phyloP scores from a whole-genome alignment of 2,113 vertebrate species.

The Pelecanoides urinatrix region DNA sequence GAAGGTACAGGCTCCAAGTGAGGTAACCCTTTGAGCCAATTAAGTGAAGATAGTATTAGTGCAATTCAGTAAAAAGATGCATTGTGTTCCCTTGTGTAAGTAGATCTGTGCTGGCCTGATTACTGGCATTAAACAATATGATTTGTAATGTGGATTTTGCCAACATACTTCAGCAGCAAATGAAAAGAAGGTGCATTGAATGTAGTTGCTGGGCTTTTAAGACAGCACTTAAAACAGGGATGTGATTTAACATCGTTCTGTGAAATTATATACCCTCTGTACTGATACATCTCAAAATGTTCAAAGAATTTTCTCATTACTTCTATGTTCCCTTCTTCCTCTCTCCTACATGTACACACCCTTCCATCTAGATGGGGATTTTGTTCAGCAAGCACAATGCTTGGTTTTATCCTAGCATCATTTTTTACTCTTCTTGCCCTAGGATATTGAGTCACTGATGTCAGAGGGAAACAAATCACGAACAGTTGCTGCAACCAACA shows the following conservation, averaged over 20 bases:
- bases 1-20: background rate
- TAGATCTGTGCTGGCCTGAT: background rate
- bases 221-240: background rate
- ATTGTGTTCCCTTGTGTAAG: background rate
- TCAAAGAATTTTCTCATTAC: background rate
- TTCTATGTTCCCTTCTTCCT: background rate
- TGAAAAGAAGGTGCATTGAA: background rate
- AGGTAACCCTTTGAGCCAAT: background rate
- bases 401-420: background rate
- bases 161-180: background rate
- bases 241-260: background rate
- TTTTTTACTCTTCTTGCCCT: conserved; percentile 22
- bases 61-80: background rate
- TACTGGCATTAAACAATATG: background rate
- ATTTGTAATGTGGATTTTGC: background rate
- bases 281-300: background rate
- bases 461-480: conserved; percentile 95
- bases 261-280: background rate
- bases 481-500: conserved; percentile 94
- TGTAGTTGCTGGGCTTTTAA: background rate
- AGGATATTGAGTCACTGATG: conserved; percentile 89
- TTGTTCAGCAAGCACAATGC: background rate
- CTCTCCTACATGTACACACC: background rate
- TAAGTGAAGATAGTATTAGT: conserved; percentile 8
- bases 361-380: background rate